Base-by-base conservation (phyloP, 2,797 vertebrate genomes). In the Lutjanus argentimaculatus region DNA sequence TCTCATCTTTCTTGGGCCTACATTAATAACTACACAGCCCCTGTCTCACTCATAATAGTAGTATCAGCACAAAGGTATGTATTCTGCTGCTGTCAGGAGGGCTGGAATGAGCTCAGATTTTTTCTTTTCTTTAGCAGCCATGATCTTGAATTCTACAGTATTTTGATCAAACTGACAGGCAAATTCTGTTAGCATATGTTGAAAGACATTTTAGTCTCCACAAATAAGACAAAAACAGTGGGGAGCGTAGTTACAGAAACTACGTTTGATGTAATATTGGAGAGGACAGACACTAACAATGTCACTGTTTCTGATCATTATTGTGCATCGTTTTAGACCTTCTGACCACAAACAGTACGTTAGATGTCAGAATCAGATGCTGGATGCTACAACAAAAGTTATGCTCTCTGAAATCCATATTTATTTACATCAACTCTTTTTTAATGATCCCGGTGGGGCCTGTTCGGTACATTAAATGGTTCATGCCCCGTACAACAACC, bases 21-120 rank as follows among this genome's bases (percentile, higher is more conserved):
- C 83, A 82, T 88, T 91, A 93, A 92, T 90, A 91, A 91, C 85
- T 84, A 87, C 84, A 85, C 81, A 80, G 63, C 68, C 43, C 45
- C 80, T 86, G 84, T 84, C 76, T 82, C 21, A 16, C 79, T 85
- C 72, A 64, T 83, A 79, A 77, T 69, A 67, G 68, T 43, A 30
- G 76, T 52, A 80, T 77, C 83, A 78, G 81, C 78, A 85, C 81
- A 85, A 81, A 77, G 56, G 63, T 66, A 16, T 66, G 63, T 67
- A 40, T 88, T 77, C 70, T 75, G 73, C 67, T 36, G 82, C 79
- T 80, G 87, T 83, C 76, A 77, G 46, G 63, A 79, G 59, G 55
- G 45, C 42, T 51, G 65, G 16, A 55, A 58, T 53, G 64, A 80
- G 81, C 67, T 69, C 52, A 36, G 40, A 14, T 45, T 56, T 25